Evolutionary conservation across 1,140 invertebrate genomes (phyloP).

Genomic region (Plutomurus gul): DNA sequence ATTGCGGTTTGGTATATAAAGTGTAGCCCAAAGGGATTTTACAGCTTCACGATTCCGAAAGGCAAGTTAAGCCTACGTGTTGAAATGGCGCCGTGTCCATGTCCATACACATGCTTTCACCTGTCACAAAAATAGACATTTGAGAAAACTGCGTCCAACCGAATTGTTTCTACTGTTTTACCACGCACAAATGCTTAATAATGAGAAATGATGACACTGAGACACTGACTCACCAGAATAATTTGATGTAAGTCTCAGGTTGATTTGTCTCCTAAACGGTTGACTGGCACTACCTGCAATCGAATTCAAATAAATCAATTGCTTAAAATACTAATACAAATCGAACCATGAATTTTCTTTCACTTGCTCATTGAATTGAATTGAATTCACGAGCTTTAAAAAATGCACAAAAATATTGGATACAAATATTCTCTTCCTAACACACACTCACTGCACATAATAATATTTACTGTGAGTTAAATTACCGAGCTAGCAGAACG

Average conservation of each 20-base stretch:
- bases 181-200: neutral
- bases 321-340: too few species aligned
- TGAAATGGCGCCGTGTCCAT: conserved; percentile 34
- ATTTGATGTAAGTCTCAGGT: conserved; percentile 49
- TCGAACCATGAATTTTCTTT: too few species aligned
- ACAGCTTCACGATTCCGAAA: conserved; percentile 28
- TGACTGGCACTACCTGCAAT: conserved; percentile 39
- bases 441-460: too few species aligned
- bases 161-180: neutral
- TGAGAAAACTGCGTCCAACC: neutral
- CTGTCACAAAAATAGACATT: neutral
- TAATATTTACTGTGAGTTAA: too few species aligned
- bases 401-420: too few species aligned
- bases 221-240: conserved; percentile 33
- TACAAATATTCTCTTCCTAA: too few species aligned
- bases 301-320: neutral
- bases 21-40: too few species aligned
- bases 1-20: too few species aligned
- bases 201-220: too few species aligned
- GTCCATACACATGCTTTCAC: conserved; percentile 19
- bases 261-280: conserved; percentile 52
- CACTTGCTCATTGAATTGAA: too few species aligned
- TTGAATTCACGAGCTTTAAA: too few species aligned
- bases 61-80: conserved; percentile 29
- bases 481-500: too few species aligned